Percentiles rank a stretch among this genome's conserved stretches.
Conservation (phyloP, 2,113 vertebrate species). For the Tiliqua scincoides region DNA sequence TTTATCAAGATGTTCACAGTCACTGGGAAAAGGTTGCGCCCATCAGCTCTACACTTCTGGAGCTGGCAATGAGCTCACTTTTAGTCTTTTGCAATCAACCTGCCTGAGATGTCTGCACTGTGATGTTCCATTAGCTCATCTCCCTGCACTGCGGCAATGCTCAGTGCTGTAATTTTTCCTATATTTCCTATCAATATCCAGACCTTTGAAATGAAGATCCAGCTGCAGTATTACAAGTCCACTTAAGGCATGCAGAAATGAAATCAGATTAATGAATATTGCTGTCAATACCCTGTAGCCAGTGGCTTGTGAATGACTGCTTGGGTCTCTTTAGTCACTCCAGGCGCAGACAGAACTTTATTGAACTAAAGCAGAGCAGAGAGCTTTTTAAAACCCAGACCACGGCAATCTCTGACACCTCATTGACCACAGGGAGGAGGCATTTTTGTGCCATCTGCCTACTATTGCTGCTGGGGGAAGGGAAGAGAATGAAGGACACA, state of each 20-base stretch:
- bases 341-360: neutral
- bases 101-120: constrained; percentile 64
- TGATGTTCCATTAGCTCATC: constrained; percentile 58
- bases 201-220: constrained; percentile 10
- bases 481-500: no score
- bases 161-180: constrained; percentile 33
- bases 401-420: no score
- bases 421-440: no score
- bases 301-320: neutral
- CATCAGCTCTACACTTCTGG: constrained; percentile 58
- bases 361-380: neutral
- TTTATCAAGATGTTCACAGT: constrained; percentile 73
- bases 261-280: constrained; percentile 10
- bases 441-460: no score
- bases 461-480: no score
- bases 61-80: constrained; percentile 48
- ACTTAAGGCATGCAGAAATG: neutral
- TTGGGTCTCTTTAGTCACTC: neutral
- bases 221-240: neutral
- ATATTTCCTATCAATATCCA: constrained; percentile 44
- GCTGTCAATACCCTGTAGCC: neutral
- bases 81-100: constrained; percentile 54
- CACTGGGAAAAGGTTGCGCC: constrained; percentile 57
- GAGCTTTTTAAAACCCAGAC: neutral
- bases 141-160: constrained; percentile 44